A percentile compares a stretch with the other conserved stretches of the same genome.
phyloP scores from a whole-genome alignment of 23 tunicate species.

The Styela plicata region DNA sequence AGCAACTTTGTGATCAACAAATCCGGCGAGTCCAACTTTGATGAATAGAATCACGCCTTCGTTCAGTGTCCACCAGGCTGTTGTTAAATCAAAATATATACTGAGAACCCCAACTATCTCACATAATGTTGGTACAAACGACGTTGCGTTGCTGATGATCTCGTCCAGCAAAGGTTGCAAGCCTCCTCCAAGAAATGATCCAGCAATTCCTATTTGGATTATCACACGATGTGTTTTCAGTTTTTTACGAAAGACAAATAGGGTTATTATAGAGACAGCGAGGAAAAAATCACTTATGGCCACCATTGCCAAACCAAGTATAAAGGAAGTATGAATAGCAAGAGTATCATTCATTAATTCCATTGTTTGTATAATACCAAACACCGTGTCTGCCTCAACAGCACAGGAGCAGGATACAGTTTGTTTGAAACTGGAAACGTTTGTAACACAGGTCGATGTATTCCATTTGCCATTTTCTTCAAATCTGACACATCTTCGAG shows the following conservation, averaged over 20 bases:
- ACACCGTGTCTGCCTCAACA: neutral
- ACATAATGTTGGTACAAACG: constrained; percentile 13
- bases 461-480: neutral
- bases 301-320: neutral
- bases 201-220: neutral
- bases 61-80: constrained; percentile 54
- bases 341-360: neutral
- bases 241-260: neutral
- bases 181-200: neutral
- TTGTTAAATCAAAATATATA: constrained; percentile 29
- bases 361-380: neutral
- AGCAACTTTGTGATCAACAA: neutral
- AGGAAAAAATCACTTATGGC: neutral
- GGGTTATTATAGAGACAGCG: neutral
- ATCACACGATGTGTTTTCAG: neutral
- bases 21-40: constrained; percentile 26
- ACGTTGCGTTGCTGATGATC: neutral
- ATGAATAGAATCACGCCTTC: constrained; percentile 42
- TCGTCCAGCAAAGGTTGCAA: neutral
- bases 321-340: neutral
- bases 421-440: neutral
- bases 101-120: constrained; percentile 31
- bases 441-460: neutral
- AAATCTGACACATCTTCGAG: neutral
- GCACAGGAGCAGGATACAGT: neutral